These are phyloP conservation scores for Pogonomyrmex barbatus DNA, from an alignment of 1,140 invertebrate genomes.

Conservation along the genomic window DNA sequence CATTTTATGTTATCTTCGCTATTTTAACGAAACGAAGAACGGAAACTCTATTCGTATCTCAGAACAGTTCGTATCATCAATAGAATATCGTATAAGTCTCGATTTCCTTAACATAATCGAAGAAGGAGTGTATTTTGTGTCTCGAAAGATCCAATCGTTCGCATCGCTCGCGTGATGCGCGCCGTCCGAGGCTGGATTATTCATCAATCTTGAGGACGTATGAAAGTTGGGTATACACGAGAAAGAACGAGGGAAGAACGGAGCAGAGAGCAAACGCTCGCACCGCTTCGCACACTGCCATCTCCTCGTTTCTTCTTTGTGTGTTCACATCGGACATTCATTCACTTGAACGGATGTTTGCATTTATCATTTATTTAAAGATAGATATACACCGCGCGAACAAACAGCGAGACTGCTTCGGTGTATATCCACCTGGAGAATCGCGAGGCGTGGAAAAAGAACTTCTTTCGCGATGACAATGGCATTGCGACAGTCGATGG, in stretches of 20 bases:
- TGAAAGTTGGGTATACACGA: conserved; percentile 22
- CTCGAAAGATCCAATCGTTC: conserved; percentile 25
- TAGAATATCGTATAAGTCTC: not conserved
- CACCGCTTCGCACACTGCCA: not conserved
- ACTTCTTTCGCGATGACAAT: conserved; percentile 16
- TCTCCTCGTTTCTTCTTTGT: not conserved
- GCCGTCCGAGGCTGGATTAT: not conserved
- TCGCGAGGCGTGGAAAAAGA: conserved; percentile 5
- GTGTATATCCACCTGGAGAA: conserved; percentile 1
- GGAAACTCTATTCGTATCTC: not conserved
- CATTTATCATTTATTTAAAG: conserved; percentile 51
- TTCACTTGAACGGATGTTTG: conserved; percentile 21
- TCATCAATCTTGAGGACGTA: conserved; percentile 39
- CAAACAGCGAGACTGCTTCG: conserved; percentile 34
- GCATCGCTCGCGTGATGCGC: conserved; percentile 5
- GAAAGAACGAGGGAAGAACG: not conserved
- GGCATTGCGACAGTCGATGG: conserved; percentile 29
- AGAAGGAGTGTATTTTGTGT: conserved; percentile 30
- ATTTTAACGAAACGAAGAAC: conserved; percentile 12
- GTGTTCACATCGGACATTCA: conserved; percentile 15
- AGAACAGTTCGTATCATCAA: not conserved
- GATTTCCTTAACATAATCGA: conserved; percentile 12
- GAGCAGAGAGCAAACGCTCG: conserved; percentile 23
- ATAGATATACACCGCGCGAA: conserved; percentile 6
- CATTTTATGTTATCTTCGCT: not conserved